phyloP scores from a whole-genome alignment of 2,797 vertebrate species.

The Galaxias olidus region DNA sequence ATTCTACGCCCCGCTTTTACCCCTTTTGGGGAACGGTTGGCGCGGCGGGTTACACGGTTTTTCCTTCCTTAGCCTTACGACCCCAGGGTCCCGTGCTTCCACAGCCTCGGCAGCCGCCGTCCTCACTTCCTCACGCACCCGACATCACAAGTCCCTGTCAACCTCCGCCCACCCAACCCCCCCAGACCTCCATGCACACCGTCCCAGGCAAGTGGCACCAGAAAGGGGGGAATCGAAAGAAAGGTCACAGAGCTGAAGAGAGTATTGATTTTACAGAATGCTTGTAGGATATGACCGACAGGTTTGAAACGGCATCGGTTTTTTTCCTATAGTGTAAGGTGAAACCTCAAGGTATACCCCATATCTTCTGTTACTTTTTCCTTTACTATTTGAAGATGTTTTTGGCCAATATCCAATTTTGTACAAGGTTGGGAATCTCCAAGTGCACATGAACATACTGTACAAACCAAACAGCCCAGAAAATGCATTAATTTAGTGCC shows the following conservation, averaged over 20 bases:
- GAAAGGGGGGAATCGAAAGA: conserved; percentile 8
- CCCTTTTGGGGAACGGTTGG: conserved; percentile 19
- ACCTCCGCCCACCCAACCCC: conserved; percentile 77
- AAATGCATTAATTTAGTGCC: no score
- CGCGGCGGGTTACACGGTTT: conserved; percentile 30
- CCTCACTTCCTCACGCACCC: conserved; percentile 71
- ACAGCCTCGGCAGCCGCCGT: conserved; percentile 78
- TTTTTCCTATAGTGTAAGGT: no score
- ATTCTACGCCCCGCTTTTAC: conserved; percentile 26
- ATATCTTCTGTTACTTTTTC: no score
- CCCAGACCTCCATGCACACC: conserved; percentile 78
- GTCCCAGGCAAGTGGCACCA: conserved; percentile 78
- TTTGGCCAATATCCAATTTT: no score
- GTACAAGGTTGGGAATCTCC: no score
- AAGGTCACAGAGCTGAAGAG: background rate
- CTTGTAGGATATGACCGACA: no score
- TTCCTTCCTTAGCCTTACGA: conserved; percentile 72
- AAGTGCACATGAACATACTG: no score
- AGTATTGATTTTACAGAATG: background rate
- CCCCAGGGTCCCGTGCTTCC: conserved; percentile 79
- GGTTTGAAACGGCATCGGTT: no score
- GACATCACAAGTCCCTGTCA: conserved; percentile 84
- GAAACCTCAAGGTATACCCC: no score
- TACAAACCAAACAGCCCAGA: no score
- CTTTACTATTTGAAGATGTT: no score